Conservation (phyloP, 35 echinoderm and acorn worm genomes). For the Anneissia japonica region DNA sequence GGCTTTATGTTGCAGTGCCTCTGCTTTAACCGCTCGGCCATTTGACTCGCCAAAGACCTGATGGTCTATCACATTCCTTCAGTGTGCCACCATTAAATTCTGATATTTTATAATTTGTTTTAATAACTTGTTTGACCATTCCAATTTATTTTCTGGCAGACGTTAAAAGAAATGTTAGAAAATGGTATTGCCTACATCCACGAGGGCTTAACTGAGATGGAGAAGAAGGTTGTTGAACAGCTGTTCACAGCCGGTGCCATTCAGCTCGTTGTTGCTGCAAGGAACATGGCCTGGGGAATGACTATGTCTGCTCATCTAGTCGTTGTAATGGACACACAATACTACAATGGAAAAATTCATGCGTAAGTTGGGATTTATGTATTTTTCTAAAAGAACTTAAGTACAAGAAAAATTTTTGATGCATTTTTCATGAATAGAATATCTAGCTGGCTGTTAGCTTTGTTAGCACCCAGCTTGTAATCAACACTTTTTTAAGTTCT, state of each 20-base stretch:
- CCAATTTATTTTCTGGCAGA: constrained; percentile 39
- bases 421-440: not conserved
- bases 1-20: too few relatives aligned
- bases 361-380: constrained; percentile 45
- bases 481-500: not conserved
- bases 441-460: not conserved
- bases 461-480: not conserved
- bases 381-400: not conserved
- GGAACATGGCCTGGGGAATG: constrained; percentile 96
- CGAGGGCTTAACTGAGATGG: constrained; percentile 81
- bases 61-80: too few relatives aligned
- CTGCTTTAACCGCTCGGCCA: too few relatives aligned
- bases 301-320: constrained; percentile 83
- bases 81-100: too few relatives aligned
- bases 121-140: not conserved
- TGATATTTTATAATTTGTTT: too few relatives aligned
- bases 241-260: constrained; percentile 82
- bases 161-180: constrained; percentile 85
- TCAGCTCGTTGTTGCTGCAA: constrained; percentile 81
- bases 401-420: not conserved
- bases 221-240: constrained; percentile 91
- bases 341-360: constrained; percentile 99
- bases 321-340: constrained; percentile 98
- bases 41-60: too few relatives aligned
- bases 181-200: constrained; percentile 99